Conservation (phyloP, 2,888 invertebrate species). For the Argyra leucocephala region DNA sequence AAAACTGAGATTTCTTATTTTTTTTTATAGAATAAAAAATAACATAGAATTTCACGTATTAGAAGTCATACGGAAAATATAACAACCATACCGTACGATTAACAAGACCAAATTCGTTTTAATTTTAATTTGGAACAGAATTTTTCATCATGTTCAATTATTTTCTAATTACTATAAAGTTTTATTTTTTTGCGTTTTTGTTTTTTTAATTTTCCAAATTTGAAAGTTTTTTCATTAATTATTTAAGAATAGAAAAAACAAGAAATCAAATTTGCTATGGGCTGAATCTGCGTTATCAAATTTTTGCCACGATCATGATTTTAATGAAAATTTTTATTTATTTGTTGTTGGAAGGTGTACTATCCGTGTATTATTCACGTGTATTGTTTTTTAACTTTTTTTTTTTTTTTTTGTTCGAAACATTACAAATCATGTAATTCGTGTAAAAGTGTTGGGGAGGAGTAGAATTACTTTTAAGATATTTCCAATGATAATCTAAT, state of each 20-base stretch:
- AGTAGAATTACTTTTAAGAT: no score
- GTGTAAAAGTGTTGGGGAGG: no score
- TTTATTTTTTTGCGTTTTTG: neutral
- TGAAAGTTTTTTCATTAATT: neutral
- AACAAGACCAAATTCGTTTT: no score
- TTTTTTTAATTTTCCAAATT: no score
- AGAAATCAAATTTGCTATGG: neutral
- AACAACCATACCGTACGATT: no score
- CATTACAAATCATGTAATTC: neutral
- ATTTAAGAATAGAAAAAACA: neutral
- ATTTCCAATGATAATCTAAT: no score
- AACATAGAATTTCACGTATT: no score
- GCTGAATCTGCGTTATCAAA: neutral
- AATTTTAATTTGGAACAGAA: neutral
- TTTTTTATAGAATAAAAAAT: no score
- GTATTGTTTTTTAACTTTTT: neutral
- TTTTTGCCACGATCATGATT: neutral
- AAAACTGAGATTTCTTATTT: no score
- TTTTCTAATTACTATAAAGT: neutral
- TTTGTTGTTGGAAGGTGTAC: neutral
- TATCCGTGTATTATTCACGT: conserved; percentile 4
- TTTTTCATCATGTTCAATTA: neutral
- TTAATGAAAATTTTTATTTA: neutral
- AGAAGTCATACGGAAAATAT: no score
- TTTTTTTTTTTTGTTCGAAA: neutral